Evolutionary conservation across 1,140 invertebrate species (phyloP), one percentile per base, ranked within the genome.

Genomic region (Drosophila pseudoobscura): DNA sequence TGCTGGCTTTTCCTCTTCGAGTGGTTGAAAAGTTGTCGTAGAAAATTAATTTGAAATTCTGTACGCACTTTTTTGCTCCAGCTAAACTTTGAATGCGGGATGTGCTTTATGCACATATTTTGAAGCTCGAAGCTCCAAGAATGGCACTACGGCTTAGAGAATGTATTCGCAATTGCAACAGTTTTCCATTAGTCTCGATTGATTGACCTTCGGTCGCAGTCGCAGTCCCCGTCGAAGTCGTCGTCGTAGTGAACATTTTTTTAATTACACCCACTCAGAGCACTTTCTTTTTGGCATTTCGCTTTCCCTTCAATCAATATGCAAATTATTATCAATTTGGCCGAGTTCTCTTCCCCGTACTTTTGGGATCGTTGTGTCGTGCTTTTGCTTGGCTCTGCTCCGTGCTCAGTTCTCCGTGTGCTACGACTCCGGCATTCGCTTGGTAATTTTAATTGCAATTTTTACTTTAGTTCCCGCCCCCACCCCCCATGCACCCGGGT

Each of bases 271-370:
- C 55, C 54, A 50, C 45, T 56, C 49, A 46, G 17, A 56, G 72
- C 49, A 54, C 56, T 77, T 76, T 65, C 20, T 20, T 46, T 51
- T 29, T 35, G 29, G 24, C 45, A 45, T 15, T 58, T 61, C 60
- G 45, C 57, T 64, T 60, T 60, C 61, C 39, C 68, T 56, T 63
- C 78, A 80, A 80, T 87, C 82, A 85, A 69, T 69, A 69, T 58
- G 61, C 69, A 87, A 85, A 85, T 85, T 85, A 85, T 85, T 82
- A 85, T 85, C 85, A 87, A 87, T 87, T 85, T 85, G 74, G 66
- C 35, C 68, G 69, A 65, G 8, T n/a, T n/a, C 11, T 11, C 31
- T 11, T 11, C 3, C 9, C 31, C 9, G 3, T 5, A 39, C 35
- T 11, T 39, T 39, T 39, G 35, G 35, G 9, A 3, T 13, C 3